Base-by-base conservation (phyloP, 2,888 invertebrate species). In the Fabriciana adippe region DNA sequence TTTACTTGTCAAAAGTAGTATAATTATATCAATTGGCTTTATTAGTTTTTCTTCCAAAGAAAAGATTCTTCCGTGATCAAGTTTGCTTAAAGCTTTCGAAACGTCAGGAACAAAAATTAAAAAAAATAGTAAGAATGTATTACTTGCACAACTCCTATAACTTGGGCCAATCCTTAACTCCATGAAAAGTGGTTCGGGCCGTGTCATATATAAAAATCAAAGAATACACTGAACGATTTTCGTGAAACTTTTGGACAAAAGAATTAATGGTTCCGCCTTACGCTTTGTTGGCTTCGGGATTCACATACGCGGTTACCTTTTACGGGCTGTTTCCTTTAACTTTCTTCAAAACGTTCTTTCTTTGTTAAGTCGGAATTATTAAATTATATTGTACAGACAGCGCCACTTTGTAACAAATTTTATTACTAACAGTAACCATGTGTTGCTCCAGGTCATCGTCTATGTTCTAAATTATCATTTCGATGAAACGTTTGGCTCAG, bases 171-270 rank as follows among this genome's bases (percentile, higher is more conserved):
- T 18, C 66, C 8, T 61, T 47, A 55, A 68, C 47, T 54, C 66
- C 69, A 73, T 70, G 74, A 74, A 76, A 78, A 74, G 74, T 75
- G 67, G 53, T 63, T 66, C 60, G 41, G 51, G 47, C 68, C 64
- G 65, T 64, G 63, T 63, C 69, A 66, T 67, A 76, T 74, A 78
- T 75, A 78, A 78, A 78, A 76, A 72, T 72, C 72, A 59, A 75
- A 72, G 74, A 75, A 73, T 66, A 73, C 65, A 55, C 68, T 53
- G 72, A 72, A 70, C 71, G 70, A 68, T 75, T 75, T 74, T 73
- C 73, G 74, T 73, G 73, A 72, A 75, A 69, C 73, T 73, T 71
- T 73, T 64, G 64, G 64, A 77, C 75, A 78, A 78, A 71, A 72
- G 72, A 72, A 76, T 74, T 72, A 77, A 75, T 74, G 75, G 74